Base-by-base conservation (phyloP, 2,888 invertebrate genomes). In the Eupithecia exiguata region DNA sequence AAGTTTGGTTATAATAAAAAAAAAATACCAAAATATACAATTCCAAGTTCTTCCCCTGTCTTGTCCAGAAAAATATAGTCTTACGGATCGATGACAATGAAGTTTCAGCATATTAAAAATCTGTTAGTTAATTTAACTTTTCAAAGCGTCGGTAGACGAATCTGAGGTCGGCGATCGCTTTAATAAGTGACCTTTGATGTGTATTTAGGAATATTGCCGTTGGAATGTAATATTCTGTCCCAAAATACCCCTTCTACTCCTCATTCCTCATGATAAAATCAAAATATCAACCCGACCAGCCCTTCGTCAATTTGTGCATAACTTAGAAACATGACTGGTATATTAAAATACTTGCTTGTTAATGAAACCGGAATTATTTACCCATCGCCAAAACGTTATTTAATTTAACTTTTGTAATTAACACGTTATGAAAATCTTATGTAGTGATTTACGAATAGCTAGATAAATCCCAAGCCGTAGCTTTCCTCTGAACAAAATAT, bases 321-420 rank as follows among this genome's bases (percentile, higher is more conserved):
- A 35, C 69, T 69, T 46, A 74, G 46, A 65, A 72, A 65, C 43
- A 74, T 72, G 61, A 35, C 66, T 62, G 69, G 49, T 71, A 70
- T 74, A 72, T 74, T 76, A 76, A 74, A 76, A 74, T 76, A 76
- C 70, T 76, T 74, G 70, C 72, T 72, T 70, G 68, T 43, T 72
- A 72, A 74, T 77, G 65, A 74, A 70, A 72, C 53, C 53, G 35
- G 49, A 72, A 74, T 72, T 72, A 74, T 72, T 72, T 70, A 68
- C 68, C 72, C 70, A 63, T 61, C 72, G 21, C 25, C 38, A 71
- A 72, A 68, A 70, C 35, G 62, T 74, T 77, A 77, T 74, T 77
- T 72, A 77, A 74, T 74, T 72, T 36, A 72, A 70, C 72, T 69
- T 74, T 71, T 65, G 70, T 77, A 71, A 71, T 62, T 70, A 62